Conservation (phyloP, 2,888 invertebrate genomes). For the Oligia latruncula region DNA sequence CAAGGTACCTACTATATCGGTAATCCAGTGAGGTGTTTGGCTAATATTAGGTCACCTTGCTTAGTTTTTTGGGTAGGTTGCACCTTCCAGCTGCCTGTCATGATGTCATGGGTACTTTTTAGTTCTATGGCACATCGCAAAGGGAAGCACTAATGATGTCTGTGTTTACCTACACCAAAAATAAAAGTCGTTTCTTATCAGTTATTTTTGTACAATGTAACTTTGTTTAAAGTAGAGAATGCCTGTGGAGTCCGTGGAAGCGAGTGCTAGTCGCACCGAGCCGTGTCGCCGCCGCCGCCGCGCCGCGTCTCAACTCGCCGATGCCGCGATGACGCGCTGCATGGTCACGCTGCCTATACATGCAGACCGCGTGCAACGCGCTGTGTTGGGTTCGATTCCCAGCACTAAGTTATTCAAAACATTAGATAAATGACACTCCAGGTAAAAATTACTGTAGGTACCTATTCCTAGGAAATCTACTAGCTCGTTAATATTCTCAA, state of each 20-base stretch:
- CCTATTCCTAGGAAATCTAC: background rate
- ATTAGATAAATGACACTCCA: background rate
- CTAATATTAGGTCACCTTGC: constrained; percentile 28
- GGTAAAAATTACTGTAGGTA: background rate
- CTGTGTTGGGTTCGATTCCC: too few species aligned
- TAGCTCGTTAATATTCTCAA: constrained; percentile 10
- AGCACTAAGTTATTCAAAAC: background rate
- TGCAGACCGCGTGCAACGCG: too few species aligned
- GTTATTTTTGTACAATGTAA: background rate
- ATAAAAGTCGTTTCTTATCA: background rate
- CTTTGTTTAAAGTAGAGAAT: background rate
- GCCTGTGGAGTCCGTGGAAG: background rate
- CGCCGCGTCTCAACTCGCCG: too few species aligned
- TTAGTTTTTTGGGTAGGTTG: background rate
- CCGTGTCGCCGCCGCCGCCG: too few species aligned
- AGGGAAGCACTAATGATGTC: background rate
- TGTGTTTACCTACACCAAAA: background rate
- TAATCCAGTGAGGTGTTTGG: constrained; percentile 11
- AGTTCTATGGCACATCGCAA: constrained; percentile 5
- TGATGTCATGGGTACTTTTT: constrained; percentile 11
- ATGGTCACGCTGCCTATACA: too few species aligned
- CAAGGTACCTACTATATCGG: constrained; percentile 28
- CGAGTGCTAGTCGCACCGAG: too few species aligned
- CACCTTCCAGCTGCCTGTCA: background rate
- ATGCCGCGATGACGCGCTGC: too few species aligned